Evolutionary conservation across 2,888 invertebrate genomes (phyloP).

Genomic region (Napeogenes sylphis): DNA sequence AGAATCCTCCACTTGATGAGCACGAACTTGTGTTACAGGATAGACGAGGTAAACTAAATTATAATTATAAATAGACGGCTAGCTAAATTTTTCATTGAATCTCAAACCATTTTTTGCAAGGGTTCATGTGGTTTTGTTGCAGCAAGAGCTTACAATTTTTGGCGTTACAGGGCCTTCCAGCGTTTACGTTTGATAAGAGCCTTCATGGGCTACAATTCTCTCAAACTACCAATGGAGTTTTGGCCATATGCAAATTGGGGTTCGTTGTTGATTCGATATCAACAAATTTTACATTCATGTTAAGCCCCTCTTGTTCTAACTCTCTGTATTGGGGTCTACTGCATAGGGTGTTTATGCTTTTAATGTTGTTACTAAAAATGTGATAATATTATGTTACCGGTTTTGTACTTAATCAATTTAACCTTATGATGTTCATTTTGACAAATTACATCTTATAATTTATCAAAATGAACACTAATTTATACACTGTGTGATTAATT

Average conservation of each 20-base stretch:
- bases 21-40: slow-evolving; percentile 83
- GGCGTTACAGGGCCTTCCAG: slow-evolving; percentile 74
- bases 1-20: slow-evolving; percentile 84
- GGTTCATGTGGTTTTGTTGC: slow-evolving; percentile 67
- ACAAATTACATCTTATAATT: not conserved
- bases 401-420: not conserved
- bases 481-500: not conserved
- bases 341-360: slow-evolving; percentile 29
- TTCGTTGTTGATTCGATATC: slow-evolving; percentile 70
- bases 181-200: slow-evolving; percentile 66
- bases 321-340: slow-evolving; percentile 11
- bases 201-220: slow-evolving; percentile 75
- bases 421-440: not conserved
- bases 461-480: not conserved
- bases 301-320: slow-evolving; percentile 21
- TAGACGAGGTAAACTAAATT: slow-evolving; percentile 75
- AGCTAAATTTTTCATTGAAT: not conserved
- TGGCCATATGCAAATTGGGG: slow-evolving; percentile 81
- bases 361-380: slow-evolving; percentile 32
- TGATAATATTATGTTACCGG: too few species aligned
- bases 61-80: not conserved
- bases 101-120: slow-evolving; percentile 50
- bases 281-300: slow-evolving; percentile 27
- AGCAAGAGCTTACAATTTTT: slow-evolving; percentile 78
- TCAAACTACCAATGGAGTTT: slow-evolving; percentile 76